Conservation (phyloP, 2,888 invertebrate genomes). For the Megastigmus dorsalis region DNA sequence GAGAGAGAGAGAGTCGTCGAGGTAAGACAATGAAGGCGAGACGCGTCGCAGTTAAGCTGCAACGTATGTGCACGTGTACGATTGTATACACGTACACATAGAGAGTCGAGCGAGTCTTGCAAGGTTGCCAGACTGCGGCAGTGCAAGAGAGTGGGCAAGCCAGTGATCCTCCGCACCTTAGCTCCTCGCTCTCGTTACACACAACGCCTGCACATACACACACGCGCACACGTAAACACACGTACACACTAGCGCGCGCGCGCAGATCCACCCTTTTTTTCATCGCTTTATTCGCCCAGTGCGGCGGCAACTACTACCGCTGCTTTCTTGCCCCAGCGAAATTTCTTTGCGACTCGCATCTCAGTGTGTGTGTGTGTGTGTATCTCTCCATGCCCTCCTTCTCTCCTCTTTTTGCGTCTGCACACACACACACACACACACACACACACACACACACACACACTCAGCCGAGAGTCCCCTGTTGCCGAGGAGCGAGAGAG, state of each 20-base stretch:
- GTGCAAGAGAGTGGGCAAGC: too few relatives aligned
- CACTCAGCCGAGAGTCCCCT: too few relatives aligned
- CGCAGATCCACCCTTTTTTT: not conserved
- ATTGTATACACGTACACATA: too few relatives aligned
- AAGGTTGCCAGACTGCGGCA: not conserved
- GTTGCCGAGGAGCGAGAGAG: too few relatives aligned
- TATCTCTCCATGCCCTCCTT: not conserved
- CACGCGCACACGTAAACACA: not conserved
- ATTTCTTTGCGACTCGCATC: too few relatives aligned
- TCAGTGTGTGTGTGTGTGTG: too few relatives aligned
- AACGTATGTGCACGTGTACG: not conserved
- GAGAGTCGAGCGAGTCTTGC: too few relatives aligned
- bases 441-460: too few relatives aligned
- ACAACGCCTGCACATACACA: not conserved
- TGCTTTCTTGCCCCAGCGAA: conserved; percentile 1
- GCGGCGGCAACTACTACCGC: not conserved
- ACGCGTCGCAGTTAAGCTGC: not conserved
- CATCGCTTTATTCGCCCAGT: not conserved
- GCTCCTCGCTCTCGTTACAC: not conserved
- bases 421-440: too few relatives aligned
- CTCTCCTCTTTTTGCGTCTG: not conserved
- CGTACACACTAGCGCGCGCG: not conserved
- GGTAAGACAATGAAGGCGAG: not conserved
- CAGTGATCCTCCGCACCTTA: not conserved
- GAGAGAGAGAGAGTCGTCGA: not conserved